Evolutionary conservation across 2,797 vertebrate species (phyloP).

Genomic region (Sebastes oblongus): DNA sequence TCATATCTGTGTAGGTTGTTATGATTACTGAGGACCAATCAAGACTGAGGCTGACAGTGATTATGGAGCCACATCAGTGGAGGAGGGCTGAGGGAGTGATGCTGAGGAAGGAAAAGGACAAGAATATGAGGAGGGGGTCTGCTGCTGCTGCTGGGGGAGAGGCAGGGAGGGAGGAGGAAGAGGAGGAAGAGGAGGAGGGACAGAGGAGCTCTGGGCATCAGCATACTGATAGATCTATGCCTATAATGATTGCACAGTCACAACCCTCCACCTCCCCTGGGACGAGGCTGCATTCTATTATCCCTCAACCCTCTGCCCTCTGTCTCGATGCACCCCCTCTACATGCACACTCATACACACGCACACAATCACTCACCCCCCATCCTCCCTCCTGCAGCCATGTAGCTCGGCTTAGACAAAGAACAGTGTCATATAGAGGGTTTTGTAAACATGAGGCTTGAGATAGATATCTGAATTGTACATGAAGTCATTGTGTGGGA

Average conservation of each 20-base stretch:
- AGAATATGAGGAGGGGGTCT: conserved; percentile 25
- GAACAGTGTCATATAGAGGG: conserved; percentile 49
- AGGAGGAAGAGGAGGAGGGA: conserved; percentile 36
- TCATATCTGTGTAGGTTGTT: not conserved
- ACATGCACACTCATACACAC: not conserved
- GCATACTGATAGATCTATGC: conserved; percentile 80
- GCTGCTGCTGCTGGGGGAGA: conserved; percentile 4
- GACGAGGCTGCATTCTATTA: conserved; percentile 80
- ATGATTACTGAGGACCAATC: conserved; percentile 22
- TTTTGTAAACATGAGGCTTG: conserved; percentile 62
- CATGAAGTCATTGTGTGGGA: conserved; percentile 39
- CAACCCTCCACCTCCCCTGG: conserved; percentile 74
- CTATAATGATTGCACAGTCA: conserved; percentile 85
- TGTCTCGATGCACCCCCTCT: conserved; percentile 10
- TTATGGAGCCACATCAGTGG: conserved; percentile 27
- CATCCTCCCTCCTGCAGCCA: conserved; percentile 3
- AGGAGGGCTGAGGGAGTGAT: conserved; percentile 19
- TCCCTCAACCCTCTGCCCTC: conserved; percentile 66
- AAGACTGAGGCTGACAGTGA: conserved; percentile 1
- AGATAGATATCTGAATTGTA: conserved; percentile 53
- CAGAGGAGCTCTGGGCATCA: conserved; percentile 61
- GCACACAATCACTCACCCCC: not conserved
- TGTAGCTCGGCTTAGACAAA: conserved; percentile 63
- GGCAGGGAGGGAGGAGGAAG: not conserved
- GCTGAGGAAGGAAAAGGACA: conserved; percentile 45